phyloP scores from a whole-genome alignment of 2,888 invertebrate species.

The Busseola fusca region DNA sequence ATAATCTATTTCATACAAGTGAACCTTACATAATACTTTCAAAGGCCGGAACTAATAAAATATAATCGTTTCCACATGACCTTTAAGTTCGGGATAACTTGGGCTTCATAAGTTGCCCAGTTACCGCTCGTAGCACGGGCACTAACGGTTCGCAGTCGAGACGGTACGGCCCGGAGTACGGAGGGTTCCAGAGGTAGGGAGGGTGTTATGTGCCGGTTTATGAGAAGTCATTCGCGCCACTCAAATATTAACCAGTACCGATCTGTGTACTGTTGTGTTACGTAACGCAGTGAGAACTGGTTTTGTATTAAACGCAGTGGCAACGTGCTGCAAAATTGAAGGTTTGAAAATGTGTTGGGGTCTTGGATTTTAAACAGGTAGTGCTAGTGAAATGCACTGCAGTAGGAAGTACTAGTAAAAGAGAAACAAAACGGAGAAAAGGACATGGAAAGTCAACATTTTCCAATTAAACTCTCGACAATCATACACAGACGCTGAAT shows the following conservation, averaged over 20 bases:
- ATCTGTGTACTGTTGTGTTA: slow-evolving; percentile 46
- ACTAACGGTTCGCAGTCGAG: slow-evolving; percentile 17
- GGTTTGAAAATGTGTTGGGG: not conserved
- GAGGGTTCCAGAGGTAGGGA: slow-evolving; percentile 26
- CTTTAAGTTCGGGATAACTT: slow-evolving; percentile 53
- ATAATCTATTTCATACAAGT: slow-evolving; percentile 29
- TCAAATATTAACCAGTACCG: slow-evolving; percentile 60
- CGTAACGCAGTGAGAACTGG: slow-evolving; percentile 31
- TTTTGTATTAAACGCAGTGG: slow-evolving; percentile 25
- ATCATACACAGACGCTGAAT: not conserved
- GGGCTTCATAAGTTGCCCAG: slow-evolving; percentile 48
- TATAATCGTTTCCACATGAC: slow-evolving; percentile 65
- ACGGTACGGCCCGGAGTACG: slow-evolving; percentile 1
- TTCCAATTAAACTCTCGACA: not conserved
- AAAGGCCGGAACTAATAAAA: slow-evolving; percentile 63
- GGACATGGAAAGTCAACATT: not conserved
- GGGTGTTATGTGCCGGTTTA: slow-evolving; percentile 56
- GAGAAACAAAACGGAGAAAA: not conserved
- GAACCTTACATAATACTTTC: slow-evolving; percentile 51
- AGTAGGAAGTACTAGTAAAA: not conserved
- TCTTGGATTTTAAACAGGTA: slow-evolving; percentile 10
- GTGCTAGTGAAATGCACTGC: not conserved
- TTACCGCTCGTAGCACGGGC: slow-evolving; percentile 16
- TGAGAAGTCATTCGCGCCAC: slow-evolving; percentile 61
- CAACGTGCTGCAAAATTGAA: slow-evolving; percentile 20